Evolutionary conservation across 2,797 vertebrate species (phyloP), one percentile per base, ranked within the genome.

Genomic region (Epinephelus malabaricus): DNA sequence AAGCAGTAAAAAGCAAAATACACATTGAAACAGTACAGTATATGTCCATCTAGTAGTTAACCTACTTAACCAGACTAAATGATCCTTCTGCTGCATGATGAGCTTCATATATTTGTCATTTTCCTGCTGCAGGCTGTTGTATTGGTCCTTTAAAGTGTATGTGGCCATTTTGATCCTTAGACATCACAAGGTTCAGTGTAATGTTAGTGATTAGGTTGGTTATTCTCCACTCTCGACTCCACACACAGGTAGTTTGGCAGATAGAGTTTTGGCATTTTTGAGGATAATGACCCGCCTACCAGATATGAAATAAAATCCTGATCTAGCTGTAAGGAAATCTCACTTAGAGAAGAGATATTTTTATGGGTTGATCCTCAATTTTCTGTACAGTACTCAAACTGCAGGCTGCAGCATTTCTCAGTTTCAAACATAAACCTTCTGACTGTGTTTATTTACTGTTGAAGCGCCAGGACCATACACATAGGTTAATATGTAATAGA

Each of bases 341-440:
- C 2, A 51, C 7, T 40, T 12, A 13, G n/a, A 30, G 38, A 17
- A 11, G 17, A 53, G 27, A 46, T 66, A 34, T 51, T 45, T 27
- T 2, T 45, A 25, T 13, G 12, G 11, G 15, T 5, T 43, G 18
- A n/a, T 30, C 8, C 56, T 23, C 19, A 49, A 18, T 49, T 14
- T 65, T n/a, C 40, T 70, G 21, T 25, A 43, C 27, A 30, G 8
- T 54, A 54, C 14, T 43, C n/a, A 64, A 25, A 47, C 40, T 50
- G 38, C 15, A 6, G 69, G 17, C 43, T 54, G 1, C 47, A 53
- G 25, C n/a, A 60, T 46, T 46, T 34, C 56, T 68, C 9, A 8
- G 19, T 25, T 69, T 76, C 55, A 69, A 53, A 68, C 18, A 58
- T 30, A 77, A 68, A 64, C 45, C 65, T 34, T 53, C 68, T 51